A percentile compares a stretch with the other conserved stretches of the same genome.
Evolutionary conservation across 2,888 invertebrate species (phyloP).

Genomic region (Nebria brevicollis): DNA sequence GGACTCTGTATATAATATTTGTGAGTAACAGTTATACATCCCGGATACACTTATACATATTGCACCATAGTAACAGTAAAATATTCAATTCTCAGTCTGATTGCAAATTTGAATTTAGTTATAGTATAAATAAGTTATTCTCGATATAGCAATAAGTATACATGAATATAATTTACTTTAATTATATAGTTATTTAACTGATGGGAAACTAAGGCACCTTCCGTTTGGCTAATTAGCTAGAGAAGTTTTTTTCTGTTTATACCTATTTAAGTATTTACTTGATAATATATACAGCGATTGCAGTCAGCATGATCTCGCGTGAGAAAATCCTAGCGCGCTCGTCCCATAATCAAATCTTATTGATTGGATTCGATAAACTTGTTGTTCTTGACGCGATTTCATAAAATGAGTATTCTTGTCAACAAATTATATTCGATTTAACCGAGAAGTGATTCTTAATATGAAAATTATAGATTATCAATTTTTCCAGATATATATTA

Average conservation of each 20-base stretch:
- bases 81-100: background rate
- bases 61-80: background rate
- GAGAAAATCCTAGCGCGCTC: slow-evolving; percentile 32
- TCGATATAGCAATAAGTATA: background rate
- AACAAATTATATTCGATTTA: background rate
- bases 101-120: background rate
- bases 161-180: background rate
- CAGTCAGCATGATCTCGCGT: slow-evolving; percentile 33
- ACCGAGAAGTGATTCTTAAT: background rate
- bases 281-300: slow-evolving; percentile 24
- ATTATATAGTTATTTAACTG: background rate
- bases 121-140: background rate
- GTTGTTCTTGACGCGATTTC: slow-evolving; percentile 8
- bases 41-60: background rate
- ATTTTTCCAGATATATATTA: background rate
- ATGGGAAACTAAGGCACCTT: slow-evolving; percentile 23
- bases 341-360: slow-evolving; percentile 12
- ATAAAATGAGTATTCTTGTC: slow-evolving; percentile 10
- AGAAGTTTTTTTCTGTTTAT: too few species aligned
- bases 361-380: slow-evolving; percentile 4
- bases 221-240: slow-evolving; percentile 39
- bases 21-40: background rate
- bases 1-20: background rate
- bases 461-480: background rate
- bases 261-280: slow-evolving; percentile 25